phyloP scores from a whole-genome alignment of 2,888 invertebrate genomes.

The Hyalella azteca region DNA sequence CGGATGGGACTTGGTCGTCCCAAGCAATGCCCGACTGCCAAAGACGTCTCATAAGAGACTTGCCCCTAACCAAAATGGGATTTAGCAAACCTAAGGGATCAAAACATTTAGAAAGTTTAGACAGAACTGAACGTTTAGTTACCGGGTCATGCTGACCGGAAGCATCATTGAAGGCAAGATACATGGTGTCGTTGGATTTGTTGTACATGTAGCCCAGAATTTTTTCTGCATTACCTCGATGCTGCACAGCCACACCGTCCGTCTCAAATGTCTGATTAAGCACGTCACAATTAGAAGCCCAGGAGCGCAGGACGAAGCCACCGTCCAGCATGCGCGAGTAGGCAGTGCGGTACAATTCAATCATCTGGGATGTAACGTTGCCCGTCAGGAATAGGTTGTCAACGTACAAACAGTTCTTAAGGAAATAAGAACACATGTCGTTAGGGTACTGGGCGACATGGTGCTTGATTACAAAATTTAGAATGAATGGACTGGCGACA shows the following conservation, averaged over 20 bases:
- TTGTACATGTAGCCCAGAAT: slow-evolving; percentile 7
- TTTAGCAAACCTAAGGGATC: background rate
- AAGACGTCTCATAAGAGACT: background rate
- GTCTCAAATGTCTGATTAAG: background rate
- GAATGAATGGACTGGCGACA: slow-evolving; percentile 11
- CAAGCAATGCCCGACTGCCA: background rate
- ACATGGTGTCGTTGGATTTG: background rate
- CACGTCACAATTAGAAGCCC: background rate
- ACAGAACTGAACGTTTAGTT: background rate
- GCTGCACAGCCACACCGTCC: background rate
- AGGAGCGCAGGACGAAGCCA: background rate
- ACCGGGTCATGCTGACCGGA: background rate
- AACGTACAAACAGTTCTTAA: slow-evolving; percentile 30
- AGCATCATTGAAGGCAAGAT: background rate
- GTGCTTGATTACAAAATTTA: slow-evolving; percentile 22
- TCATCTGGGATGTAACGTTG: background rate
- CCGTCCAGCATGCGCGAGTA: background rate
- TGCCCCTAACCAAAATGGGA: background rate
- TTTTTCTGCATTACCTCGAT: background rate
- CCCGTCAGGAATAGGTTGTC: background rate
- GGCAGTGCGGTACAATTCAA: background rate
- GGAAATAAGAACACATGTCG: background rate
- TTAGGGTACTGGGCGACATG: background rate
- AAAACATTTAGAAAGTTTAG: background rate
- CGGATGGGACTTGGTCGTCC: background rate